A percentile compares a stretch with the other conserved stretches of the same genome.
phyloP scores from a whole-genome alignment of 2,797 vertebrate species.

The Discoglossus pictus region DNA sequence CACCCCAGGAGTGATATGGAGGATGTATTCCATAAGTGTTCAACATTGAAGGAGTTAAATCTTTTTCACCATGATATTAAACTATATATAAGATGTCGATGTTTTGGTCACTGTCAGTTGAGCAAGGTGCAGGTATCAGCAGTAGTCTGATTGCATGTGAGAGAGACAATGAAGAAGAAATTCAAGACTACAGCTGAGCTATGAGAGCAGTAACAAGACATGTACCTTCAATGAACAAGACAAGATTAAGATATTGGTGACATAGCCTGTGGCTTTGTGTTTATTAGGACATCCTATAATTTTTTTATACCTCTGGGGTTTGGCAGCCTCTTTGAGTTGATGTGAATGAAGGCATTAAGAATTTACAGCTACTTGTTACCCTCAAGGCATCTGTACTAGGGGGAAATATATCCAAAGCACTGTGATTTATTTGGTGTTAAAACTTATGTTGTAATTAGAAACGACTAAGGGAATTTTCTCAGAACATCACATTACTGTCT shows the following conservation, averaged over 20 bases:
- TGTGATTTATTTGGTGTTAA: constrained; percentile 21
- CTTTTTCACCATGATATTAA: too few relatives aligned
- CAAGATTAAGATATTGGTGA: constrained; percentile 20
- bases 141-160: constrained; percentile 11
- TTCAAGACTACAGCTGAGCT: not conserved
- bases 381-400: constrained; percentile 1
- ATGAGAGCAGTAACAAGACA: not conserved
- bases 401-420: constrained; percentile 19
- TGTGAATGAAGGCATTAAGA: constrained; percentile 18
- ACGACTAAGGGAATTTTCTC: constrained; percentile 9
- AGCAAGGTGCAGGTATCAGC: too few relatives aligned
- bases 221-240: not conserved
- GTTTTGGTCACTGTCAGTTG: too few relatives aligned
- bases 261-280: constrained; percentile 5
- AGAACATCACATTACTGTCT: constrained; percentile 20
- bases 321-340: not conserved
- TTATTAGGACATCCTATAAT: constrained; percentile 24
- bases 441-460: constrained; percentile 16
- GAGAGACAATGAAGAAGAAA: constrained; percentile 26
- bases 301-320: constrained; percentile 5
- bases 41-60: too few relatives aligned
- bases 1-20: too few relatives aligned
- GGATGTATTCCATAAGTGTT: too few relatives aligned
- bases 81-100: too few relatives aligned
- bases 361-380: constrained; percentile 20